Percentiles rank a stretch among this genome's conserved stretches.
phyloP scores from a whole-genome alignment of 2,797 vertebrate genomes.

The Pipistrellus pygmaeus region DNA sequence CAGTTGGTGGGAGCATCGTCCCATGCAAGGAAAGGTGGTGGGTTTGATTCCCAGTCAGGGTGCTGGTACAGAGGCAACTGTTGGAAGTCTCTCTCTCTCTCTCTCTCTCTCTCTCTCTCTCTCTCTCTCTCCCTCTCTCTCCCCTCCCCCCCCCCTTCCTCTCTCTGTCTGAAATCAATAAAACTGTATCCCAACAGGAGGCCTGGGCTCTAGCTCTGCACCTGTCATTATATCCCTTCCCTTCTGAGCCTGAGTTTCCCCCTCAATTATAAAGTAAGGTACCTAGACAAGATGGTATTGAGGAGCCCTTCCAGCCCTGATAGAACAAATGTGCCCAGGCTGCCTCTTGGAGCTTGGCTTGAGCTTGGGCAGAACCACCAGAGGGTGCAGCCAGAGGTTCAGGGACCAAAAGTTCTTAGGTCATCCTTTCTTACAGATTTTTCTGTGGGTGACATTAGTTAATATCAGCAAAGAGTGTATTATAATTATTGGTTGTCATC shows the following conservation, averaged over 20 bases:
- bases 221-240: not conserved
- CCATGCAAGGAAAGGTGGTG: too few relatives aligned
- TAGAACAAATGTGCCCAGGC: not conserved
- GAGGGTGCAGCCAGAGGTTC: not conserved
- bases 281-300: not conserved
- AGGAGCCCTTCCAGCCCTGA: not conserved
- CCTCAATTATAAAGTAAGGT: not conserved
- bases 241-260: not conserved
- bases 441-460: not conserved
- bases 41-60: too few relatives aligned
- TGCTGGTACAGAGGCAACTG: too few relatives aligned
- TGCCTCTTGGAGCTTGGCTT: not conserved
- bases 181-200: not conserved
- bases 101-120: too few relatives aligned
- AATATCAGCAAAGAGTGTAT: not conserved
- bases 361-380: slow-evolving; percentile 6
- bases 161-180: too few relatives aligned
- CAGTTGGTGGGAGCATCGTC: too few relatives aligned
- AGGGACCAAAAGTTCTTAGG: not conserved
- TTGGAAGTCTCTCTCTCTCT: too few relatives aligned
- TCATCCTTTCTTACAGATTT: not conserved
- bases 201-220: not conserved
- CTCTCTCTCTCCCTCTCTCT: too few relatives aligned
- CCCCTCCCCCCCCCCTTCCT: too few relatives aligned
- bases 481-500: slow-evolving; percentile 5